Conservation (phyloP, 2,888 invertebrate species). For the Phengaris alcon region DNA sequence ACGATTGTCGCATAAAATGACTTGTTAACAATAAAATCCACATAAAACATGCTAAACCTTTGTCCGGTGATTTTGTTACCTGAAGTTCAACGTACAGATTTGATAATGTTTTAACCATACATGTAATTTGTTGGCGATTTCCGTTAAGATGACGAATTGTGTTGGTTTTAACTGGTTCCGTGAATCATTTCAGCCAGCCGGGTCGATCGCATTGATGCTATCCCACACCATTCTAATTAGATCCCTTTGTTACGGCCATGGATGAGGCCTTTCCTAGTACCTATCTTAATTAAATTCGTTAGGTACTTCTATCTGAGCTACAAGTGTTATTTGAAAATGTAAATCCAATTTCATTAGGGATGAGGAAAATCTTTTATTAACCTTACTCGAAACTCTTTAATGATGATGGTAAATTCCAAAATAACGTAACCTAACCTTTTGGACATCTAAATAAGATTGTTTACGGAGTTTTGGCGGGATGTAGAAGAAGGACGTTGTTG, state of each 20-base stretch:
- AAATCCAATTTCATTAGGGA: not conserved
- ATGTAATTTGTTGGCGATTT: not conserved
- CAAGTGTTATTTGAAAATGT: not conserved
- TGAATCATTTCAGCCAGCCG: constrained; percentile 4
- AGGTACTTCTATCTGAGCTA: not conserved
- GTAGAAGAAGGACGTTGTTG: too few species aligned
- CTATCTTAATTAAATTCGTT: not conserved
- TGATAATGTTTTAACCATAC: constrained; percentile 12
- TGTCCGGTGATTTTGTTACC: not conserved
- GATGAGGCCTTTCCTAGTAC: not conserved
- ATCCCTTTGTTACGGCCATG: not conserved
- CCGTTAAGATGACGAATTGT: constrained; percentile 5
- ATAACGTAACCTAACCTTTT: too few species aligned
- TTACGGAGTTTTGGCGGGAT: too few species aligned
- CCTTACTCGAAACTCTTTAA: too few species aligned
- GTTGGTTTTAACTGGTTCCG: constrained; percentile 16
- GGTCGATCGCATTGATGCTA: constrained; percentile 12
- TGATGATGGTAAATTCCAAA: too few species aligned
- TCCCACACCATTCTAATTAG: constrained; percentile 3
- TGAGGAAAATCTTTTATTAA: too few species aligned
- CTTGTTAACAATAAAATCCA: not conserved
- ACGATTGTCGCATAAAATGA: not conserved
- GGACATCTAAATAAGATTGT: too few species aligned
- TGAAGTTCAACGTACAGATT: constrained; percentile 15
- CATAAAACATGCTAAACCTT: not conserved